A percentile compares a stretch with the other conserved stretches of the same genome.
Evolutionary conservation across 2,888 invertebrate species (phyloP).

Genomic region (Nemurella pictetii): DNA sequence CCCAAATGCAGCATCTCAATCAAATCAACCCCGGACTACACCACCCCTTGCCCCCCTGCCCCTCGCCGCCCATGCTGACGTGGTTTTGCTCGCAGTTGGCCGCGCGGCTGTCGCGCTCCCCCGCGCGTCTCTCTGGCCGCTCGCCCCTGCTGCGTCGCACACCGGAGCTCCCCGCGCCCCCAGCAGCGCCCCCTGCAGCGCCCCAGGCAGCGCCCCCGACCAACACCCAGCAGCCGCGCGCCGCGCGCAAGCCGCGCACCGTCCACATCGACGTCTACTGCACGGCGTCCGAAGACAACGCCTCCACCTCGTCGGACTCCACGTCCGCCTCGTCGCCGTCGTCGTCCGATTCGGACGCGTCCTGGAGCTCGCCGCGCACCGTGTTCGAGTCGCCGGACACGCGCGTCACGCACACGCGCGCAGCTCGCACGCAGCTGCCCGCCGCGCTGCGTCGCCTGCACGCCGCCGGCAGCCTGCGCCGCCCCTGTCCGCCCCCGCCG

Average conservation of each 20-base stretch:
- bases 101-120: conserved; percentile 46
- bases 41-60: background rate
- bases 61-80: background rate
- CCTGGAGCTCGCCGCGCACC: conserved; percentile 61
- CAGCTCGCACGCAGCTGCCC: conserved; percentile 55
- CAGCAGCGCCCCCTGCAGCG: conserved; percentile 39
- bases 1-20: too few relatives aligned
- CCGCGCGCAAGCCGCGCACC: conserved; percentile 60
- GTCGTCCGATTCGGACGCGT: conserved; percentile 47
- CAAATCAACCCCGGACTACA: background rate
- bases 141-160: conserved; percentile 44
- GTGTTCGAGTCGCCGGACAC: conserved; percentile 66
- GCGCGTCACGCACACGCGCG: conserved; percentile 61
- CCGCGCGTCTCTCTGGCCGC: conserved; percentile 45
- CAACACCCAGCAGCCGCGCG: background rate
- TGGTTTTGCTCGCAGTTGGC: background rate
- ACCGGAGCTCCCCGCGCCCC: conserved; percentile 47
- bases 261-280: conserved; percentile 77
- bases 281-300: conserved; percentile 62
- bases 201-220: conserved; percentile 33
- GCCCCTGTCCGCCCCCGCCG: background rate
- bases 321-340: conserved; percentile 2
- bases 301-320: conserved; percentile 47
- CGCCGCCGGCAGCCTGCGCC: background rate
- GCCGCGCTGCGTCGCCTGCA: conserved; percentile 45